These are phyloP conservation scores for Peromyscus californicus DNA, from an alignment of 2,113 vertebrate species.

Conservation along the genomic window DNA sequence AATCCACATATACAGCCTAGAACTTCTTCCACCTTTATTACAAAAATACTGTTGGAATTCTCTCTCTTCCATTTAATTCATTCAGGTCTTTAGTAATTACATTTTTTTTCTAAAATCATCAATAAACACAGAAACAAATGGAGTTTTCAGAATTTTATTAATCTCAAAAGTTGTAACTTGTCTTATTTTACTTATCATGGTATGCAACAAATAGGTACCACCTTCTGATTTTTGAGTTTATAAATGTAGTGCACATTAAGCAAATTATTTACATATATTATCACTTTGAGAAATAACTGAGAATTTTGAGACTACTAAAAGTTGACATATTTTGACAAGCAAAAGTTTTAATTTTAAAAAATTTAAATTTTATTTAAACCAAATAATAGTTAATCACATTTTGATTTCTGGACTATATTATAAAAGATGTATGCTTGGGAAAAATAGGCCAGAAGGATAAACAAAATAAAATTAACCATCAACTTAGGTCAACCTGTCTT, in stretches of 20 bases:
- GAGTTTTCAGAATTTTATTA: not conserved
- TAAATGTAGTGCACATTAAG: not conserved
- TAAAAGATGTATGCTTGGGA: not conserved
- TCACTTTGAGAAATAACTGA: not conserved
- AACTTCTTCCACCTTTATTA: not conserved
- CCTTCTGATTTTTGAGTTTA: not conserved
- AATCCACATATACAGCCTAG: not conserved
- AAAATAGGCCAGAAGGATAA: not conserved
- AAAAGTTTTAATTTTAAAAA: not conserved
- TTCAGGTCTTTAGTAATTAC: not conserved
- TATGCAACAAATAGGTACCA: not conserved
- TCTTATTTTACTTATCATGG: not conserved
- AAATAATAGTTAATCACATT: not conserved
- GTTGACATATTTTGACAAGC: not conserved
- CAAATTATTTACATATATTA: conserved; percentile 1
- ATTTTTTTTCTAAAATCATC: not conserved
- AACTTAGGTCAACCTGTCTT: not conserved
- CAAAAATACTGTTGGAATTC: not conserved
- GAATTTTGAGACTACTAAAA: conserved; percentile 22
- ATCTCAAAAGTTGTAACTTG: not conserved
- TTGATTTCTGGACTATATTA: not conserved
- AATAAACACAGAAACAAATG: not conserved
- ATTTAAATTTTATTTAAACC: not conserved
- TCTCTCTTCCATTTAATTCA: not conserved
- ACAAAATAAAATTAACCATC: not conserved